Conservation (phyloP, 2,888 invertebrate genomes). For the Campoplex nolae region DNA sequence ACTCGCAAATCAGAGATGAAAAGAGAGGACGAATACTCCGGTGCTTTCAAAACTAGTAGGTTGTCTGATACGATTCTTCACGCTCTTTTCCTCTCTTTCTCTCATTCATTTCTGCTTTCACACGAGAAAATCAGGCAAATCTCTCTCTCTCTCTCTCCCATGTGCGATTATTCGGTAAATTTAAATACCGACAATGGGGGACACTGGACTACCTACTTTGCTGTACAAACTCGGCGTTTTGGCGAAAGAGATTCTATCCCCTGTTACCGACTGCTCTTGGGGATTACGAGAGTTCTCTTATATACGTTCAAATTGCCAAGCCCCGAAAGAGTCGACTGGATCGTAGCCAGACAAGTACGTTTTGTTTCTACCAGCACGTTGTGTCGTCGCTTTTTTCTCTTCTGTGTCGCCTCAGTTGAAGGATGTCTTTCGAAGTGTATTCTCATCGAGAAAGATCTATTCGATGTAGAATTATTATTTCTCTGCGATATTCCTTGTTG, state of each 20-base stretch:
- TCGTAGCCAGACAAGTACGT: conserved; percentile 75
- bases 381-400: neutral
- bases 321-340: conserved; percentile 73
- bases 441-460: neutral
- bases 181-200: conserved; percentile 78
- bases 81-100: conserved; percentile 28
- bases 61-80: conserved; percentile 30
- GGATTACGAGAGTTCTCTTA: conserved; percentile 54
- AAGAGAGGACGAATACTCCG: conserved; percentile 40
- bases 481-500: neutral
- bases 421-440: neutral
- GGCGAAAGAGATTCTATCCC: conserved; percentile 68
- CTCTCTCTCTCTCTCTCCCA: conserved; percentile 43
- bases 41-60: conserved; percentile 36
- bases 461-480: neutral
- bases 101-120: conserved; percentile 44
- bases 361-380: conserved; percentile 47
- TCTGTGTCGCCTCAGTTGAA: neutral
- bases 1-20: conserved; percentile 80
- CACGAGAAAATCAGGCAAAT: conserved; percentile 80
- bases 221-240: conserved; percentile 64
- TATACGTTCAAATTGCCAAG: conserved; percentile 42
- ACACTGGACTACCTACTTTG: conserved; percentile 70
- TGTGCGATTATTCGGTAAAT: conserved; percentile 81
- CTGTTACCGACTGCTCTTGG: conserved; percentile 39